Evolutionary conservation across 2,113 vertebrate species (phyloP).

Genomic region (Orycteropus afer): DNA sequence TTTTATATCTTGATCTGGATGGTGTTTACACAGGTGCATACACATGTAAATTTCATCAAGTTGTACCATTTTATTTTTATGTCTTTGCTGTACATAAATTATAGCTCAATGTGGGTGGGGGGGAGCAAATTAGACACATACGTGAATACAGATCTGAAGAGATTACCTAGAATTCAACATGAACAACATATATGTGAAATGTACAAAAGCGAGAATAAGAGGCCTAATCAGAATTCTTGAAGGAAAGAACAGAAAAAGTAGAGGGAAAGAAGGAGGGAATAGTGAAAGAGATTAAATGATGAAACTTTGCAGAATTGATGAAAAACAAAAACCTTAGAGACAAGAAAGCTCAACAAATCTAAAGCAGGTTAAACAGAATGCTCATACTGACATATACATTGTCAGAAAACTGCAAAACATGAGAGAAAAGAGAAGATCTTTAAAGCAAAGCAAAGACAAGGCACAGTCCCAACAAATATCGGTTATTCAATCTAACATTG

Average conservation of each 20-base stretch:
- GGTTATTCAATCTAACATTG: background rate
- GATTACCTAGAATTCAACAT: constrained; percentile 27
- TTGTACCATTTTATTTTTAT: constrained; percentile 3
- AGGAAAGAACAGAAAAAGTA: background rate
- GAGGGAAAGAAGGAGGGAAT: background rate
- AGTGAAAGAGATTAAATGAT: background rate
- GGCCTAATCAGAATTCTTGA: background rate
- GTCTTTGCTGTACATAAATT: background rate
- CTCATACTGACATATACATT: background rate
- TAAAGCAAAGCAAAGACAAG: background rate
- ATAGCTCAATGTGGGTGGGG: background rate
- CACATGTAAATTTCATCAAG: constrained; percentile 2
- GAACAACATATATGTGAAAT: background rate
- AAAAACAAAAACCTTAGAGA: constrained; percentile 30
- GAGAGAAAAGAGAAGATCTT: background rate
- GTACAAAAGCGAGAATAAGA: constrained; percentile 38
- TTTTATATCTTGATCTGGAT: background rate
- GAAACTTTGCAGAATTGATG: background rate
- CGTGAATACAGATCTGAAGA: background rate
- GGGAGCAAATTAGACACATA: background rate
- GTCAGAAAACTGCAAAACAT: background rate
- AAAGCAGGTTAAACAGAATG: background rate
- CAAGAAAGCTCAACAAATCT: background rate
- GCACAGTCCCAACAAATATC: constrained; percentile 19
- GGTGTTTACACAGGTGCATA: background rate